phyloP scores from a whole-genome alignment of 2,797 vertebrate genomes.

The Naso thynnoides region DNA sequence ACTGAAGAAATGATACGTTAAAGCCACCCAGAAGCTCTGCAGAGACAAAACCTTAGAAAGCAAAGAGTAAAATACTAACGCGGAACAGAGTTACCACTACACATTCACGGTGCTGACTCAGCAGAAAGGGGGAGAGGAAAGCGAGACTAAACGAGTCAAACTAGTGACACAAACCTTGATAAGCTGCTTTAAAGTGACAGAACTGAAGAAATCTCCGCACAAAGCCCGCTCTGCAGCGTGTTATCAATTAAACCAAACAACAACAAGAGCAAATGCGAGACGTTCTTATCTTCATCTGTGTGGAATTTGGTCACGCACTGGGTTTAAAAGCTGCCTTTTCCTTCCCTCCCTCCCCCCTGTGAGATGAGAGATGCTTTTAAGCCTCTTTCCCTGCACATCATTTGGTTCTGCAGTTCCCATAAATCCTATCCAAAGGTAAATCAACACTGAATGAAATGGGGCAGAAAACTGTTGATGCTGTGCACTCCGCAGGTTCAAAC shows the following conservation, averaged over 20 bases:
- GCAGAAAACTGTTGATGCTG: constrained; percentile 6
- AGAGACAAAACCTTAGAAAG: neutral
- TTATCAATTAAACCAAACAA: neutral
- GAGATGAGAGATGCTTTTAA: neutral
- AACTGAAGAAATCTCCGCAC: neutral
- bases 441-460: neutral
- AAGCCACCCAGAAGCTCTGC: neutral
- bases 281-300: neutral
- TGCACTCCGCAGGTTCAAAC: neutral
- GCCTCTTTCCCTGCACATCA: neutral
- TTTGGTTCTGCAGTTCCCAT: neutral
- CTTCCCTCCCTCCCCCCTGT: neutral
- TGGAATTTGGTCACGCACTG: neutral
- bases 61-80: neutral
- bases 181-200: neutral
- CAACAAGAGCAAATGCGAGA: neutral
- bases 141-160: neutral
- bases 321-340: neutral
- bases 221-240: neutral
- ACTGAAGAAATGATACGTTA: neutral
- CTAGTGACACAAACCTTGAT: neutral
- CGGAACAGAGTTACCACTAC: neutral
- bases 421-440: neutral
- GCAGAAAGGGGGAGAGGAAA: no score
- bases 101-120: no score